Base-by-base conservation (phyloP, 2,888 invertebrate species). In the Reticulitermes lucifugus region DNA sequence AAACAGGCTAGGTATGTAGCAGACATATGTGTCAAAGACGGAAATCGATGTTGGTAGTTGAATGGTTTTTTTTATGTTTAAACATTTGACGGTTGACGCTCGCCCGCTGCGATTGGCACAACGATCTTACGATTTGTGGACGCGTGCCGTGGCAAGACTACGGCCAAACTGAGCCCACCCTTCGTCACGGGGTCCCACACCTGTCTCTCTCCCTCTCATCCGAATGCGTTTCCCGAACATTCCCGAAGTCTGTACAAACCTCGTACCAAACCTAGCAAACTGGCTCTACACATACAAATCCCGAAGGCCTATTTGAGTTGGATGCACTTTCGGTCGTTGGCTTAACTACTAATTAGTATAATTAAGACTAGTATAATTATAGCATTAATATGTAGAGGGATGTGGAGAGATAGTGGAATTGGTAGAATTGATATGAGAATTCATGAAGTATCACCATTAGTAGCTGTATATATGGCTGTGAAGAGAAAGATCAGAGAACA, bases 301-400 rank as follows among this genome's bases (percentile, higher is more conserved):
- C 77, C 77, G n/a, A 77, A 77, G 77, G 77, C 77, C 77, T 77
- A 77, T 77, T 77, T 46, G 77, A 77, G 77, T 77, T 35, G 46
- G 77, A 77, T 77, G 43, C 46, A 46, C 77, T 77, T 77, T 77
- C 51, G 51, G 77, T 77, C n/a, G 51, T 12, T 2, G 46, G 46
- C 41, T 77, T 77, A 77, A 77, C 46, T 77, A n/a, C 77, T 77
- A 77, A 77, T 77, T 77, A 77, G 43, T 77, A 77, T 77, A 77
- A 77, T 77, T 77, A 77, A 75, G 77, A 43, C 46, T 43, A 46
- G 46, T 21, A n/a, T 77, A 77, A 46, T 18, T 77, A 46, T 77
- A 77, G 35, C 18, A 75, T 75, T 77, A 77, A 77, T 77, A 77
- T 73, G 25, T 41, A 73, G 29, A 35, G 41, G 2, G 14, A 73